phyloP scores from a whole-genome alignment of 2,113 vertebrate genomes.

The Forbesichthys papilliferus region DNA sequence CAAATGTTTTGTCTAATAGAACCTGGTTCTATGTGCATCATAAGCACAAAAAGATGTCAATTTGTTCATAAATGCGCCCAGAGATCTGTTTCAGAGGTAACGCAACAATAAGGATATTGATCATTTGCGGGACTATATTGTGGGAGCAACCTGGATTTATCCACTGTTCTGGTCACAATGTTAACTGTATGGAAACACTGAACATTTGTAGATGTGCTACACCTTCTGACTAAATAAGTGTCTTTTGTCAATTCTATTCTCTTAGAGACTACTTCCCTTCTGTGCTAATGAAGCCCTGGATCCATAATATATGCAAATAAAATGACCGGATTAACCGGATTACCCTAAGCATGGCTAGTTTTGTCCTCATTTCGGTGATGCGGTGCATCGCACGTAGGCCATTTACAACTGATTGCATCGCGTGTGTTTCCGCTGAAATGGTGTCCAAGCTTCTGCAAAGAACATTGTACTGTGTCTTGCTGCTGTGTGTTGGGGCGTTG shows the following conservation, averaged over 20 bases:
- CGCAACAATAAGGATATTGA: too few species aligned
- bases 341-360: conserved; percentile 57
- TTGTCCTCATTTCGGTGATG: conserved; percentile 49
- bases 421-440: conserved; percentile 17
- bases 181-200: neutral
- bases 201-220: neutral
- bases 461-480: conserved; percentile 22
- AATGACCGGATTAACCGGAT: conserved; percentile 54
- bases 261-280: conserved; percentile 22
- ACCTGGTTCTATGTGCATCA: too few species aligned
- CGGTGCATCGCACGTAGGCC: conserved; percentile 2
- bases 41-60: too few species aligned
- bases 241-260: conserved; percentile 30
- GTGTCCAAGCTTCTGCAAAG: neutral
- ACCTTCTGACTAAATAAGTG: conserved; percentile 1
- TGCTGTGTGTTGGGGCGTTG: conserved; percentile 23
- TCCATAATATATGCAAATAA: conserved; percentile 60
- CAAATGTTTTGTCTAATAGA: too few species aligned
- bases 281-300: conserved; percentile 53
- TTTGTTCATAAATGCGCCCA: too few species aligned
- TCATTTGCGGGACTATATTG: too few species aligned
- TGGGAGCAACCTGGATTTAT: too few species aligned
- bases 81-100: too few species aligned
- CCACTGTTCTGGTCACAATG: too few species aligned
- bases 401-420: conserved; percentile 2